Evolutionary conservation across 2,797 vertebrate genomes (phyloP), one percentile per base, ranked within the genome.

Genomic region (Hippopotamyrus pictus): DNA sequence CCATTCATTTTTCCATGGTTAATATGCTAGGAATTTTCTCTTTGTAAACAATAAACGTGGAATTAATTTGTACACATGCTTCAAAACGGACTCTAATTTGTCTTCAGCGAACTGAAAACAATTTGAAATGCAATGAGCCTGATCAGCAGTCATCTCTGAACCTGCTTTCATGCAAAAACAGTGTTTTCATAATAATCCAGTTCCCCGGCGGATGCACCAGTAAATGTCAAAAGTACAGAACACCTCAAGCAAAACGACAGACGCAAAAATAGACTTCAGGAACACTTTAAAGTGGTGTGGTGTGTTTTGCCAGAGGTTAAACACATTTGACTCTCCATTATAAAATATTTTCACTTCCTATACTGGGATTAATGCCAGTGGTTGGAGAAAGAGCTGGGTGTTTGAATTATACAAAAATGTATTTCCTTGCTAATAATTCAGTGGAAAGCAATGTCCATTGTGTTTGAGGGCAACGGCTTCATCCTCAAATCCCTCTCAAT

Each of bases 401-500:
- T 44, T 37, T 79, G 73, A 51, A 51, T 84, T 48, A 62, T 85
- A 53, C 14, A 84, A 44, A 59, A 44, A 84, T 59, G 19, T 44
- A 44, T n/a, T 57, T 82, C 46, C 41, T 19, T 46, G 25, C 59
- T 11, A 41, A 37, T 25, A 88, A 37, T 85, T 73, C 76, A 44
- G 50, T 8, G n/a, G 59, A 8, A 92, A 88, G 87, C 44, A 62
- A 22, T n/a, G 2, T 83, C 11, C 12, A 54, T 89, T 88, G 88
- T 84, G 62, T 54, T 69, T 51, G 3, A 44, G 5, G 83, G 73
- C 7, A 59, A 73, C 86, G 6, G 48, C 9, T 37, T 5, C 69
- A 84, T 90, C 73, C 37, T 44, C 14, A 22, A 51, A 83, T 82
- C 44, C 85, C 41, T 19, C 7, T 50, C 8, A 11, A 3, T 11